These are phyloP conservation scores for Oenanthe melanoleuca DNA, from an alignment of 2,113 vertebrate species.

Conservation along the genomic window DNA sequence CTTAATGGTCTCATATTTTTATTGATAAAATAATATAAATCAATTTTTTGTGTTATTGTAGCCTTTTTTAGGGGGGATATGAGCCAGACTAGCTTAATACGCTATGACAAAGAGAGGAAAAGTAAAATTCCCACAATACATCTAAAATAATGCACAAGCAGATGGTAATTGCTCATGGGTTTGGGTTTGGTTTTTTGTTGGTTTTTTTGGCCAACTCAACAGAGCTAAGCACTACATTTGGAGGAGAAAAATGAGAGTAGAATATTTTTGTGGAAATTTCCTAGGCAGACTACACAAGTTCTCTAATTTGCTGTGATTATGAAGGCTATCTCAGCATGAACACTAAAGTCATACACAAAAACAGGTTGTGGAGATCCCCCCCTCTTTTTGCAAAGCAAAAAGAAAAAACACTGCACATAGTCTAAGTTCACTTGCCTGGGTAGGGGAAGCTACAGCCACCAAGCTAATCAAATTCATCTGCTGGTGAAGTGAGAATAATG, in stretches of 20 bases:
- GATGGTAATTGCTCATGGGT: not conserved
- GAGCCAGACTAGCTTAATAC: not conserved
- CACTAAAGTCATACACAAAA: not conserved
- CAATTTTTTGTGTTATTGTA: not conserved
- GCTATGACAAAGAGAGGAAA: not conserved
- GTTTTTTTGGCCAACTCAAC: not conserved
- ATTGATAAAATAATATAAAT: not conserved
- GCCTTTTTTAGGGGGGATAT: not conserved
- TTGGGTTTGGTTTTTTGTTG: not conserved
- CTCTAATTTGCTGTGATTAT: not conserved
- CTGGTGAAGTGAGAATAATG: not conserved
- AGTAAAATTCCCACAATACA: not conserved
- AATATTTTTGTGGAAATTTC: not conserved
- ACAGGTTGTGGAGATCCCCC: not conserved
- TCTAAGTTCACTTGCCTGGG: not conserved
- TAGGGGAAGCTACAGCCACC: not conserved
- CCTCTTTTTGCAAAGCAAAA: not conserved
- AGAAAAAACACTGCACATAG: not conserved
- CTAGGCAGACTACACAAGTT: not conserved
- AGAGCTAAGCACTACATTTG: not conserved
- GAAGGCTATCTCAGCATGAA: not conserved
- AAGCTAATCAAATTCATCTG: fast-evolving
- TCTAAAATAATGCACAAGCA: not conserved
- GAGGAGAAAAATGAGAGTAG: not conserved
- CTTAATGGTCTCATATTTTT: not conserved